Conservation (phyloP, 2,113 vertebrate species). For the Mesocricetus auratus region DNA sequence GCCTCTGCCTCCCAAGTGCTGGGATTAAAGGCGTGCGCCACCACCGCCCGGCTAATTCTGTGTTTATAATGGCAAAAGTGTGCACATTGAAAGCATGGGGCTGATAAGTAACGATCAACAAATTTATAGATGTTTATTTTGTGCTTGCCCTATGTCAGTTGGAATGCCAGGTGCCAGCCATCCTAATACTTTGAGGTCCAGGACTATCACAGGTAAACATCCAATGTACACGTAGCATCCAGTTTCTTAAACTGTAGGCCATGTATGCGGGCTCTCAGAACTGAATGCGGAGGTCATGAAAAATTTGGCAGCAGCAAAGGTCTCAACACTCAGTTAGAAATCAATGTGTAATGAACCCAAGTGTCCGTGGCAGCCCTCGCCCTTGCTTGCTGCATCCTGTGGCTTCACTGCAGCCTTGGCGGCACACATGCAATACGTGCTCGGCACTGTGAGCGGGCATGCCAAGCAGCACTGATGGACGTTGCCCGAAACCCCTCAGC, state of each 20-base stretch:
- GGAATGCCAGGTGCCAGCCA: neutral
- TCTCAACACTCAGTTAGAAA: neutral
- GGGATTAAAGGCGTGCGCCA: no score
- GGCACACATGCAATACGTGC: rapidly evolving
- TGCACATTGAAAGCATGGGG: rapidly evolving
- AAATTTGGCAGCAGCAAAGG: neutral
- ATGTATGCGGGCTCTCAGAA: neutral
- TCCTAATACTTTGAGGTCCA: neutral
- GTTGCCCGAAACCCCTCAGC: neutral
- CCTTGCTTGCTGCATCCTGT: neutral
- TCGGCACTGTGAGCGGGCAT: neutral
- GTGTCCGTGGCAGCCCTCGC: neutral
- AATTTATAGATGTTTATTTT: neutral
- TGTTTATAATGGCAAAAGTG: neutral
- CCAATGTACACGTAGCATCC: no score
- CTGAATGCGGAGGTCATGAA: neutral
- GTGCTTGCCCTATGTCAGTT: neutral
- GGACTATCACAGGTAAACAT: neutral
- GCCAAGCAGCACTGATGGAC: no score
- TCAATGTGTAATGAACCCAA: neutral
- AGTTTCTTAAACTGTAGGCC: neutral
- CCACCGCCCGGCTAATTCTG: no score
- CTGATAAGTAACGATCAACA: neutral
- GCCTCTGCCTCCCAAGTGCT: no score
- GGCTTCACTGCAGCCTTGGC: neutral